Evolutionary conservation across 1,140 invertebrate genomes (phyloP).

Genomic region (Neotoxoptera formosana): DNA sequence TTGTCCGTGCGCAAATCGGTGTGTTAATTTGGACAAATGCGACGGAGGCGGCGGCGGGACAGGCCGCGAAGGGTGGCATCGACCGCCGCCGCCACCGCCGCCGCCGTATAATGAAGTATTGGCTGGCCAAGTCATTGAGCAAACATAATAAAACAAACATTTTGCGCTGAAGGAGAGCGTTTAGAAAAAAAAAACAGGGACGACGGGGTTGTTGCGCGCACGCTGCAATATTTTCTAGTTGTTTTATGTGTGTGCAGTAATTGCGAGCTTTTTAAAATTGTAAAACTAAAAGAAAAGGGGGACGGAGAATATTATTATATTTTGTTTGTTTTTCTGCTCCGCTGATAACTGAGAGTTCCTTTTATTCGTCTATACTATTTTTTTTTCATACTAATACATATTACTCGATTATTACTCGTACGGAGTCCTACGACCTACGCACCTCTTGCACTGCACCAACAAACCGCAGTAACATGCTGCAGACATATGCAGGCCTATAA

Average conservation of each 20-base stretch:
- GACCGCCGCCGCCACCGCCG: not conserved
- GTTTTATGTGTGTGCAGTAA: constrained; percentile 40
- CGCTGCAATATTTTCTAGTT: not conserved
- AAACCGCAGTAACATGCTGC: not conserved
- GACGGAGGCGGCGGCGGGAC: not conserved
- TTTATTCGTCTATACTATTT: constrained; percentile 15
- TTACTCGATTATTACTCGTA: not conserved
- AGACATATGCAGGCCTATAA: not conserved
- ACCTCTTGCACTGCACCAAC: not conserved
- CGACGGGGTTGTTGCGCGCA: not conserved
- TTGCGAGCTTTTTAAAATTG: constrained; percentile 30
- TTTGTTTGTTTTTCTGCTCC: constrained; percentile 42
- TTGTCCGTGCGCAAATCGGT: constrained; percentile 54
- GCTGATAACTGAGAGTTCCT: not conserved
- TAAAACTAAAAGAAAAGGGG: not conserved
- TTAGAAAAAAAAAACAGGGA: constrained; percentile 4
- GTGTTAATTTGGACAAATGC: constrained; percentile 57
- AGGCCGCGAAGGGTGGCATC: not conserved
- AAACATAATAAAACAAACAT: constrained; percentile 58
- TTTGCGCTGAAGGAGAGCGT: constrained; percentile 33
- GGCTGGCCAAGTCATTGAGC: constrained; percentile 57
- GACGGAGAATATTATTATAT: not conserved
- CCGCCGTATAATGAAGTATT: constrained; percentile 51
- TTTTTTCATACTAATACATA: not conserved
- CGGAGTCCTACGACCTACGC: no score